Evolutionary conservation across 2,888 invertebrate species (phyloP), one percentile per base, ranked within the genome.

Genomic region (Halocaridina rubra): DNA sequence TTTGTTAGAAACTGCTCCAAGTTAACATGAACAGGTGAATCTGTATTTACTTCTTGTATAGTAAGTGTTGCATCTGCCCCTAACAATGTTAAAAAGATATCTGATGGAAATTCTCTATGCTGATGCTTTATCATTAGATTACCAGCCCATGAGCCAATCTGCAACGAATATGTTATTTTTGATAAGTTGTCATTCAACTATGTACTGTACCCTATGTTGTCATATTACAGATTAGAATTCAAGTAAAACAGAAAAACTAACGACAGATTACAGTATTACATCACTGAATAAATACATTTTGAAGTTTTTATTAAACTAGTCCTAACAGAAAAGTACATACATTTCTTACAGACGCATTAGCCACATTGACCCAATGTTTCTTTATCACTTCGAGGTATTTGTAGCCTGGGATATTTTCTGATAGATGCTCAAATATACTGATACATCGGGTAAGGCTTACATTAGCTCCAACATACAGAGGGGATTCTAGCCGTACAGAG

Each of bases 371-470:
- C 81, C 87, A 81, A 33, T 88, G 88, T 4, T 69, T 22, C 5
- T 78, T 86, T 7, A 88, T n/a, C 5, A 29, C 32, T 4, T 72
- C 13, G 16, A 86, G 80, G 39, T 86, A 59, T 32, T 72, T 33
- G 46, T 84, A 86, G 13, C 84, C 84, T 7, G 57, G 76, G 8
- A 64, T 22, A 7, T 89, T n/a, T 88, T 89, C 89, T 90, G 89
- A 77, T 72, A 80, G 32, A 67, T 78, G 71, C 24, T 88, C 78
- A 16, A 93, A 93, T 5, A 93, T 90, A 0, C 91, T 90, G 88
- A 93, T 93, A n/a, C 93, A 92, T 76, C 93, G 92, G 46, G 93
- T 92, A 13, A 95, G 89, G 0, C 93, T 92, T 10, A 93, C 89
- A 87, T 93, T 93, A 1, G 93, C 93, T 3, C 94, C 95, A 0